Conservation (phyloP, 2,797 vertebrate genomes). For the Clarias pachynema region DNA sequence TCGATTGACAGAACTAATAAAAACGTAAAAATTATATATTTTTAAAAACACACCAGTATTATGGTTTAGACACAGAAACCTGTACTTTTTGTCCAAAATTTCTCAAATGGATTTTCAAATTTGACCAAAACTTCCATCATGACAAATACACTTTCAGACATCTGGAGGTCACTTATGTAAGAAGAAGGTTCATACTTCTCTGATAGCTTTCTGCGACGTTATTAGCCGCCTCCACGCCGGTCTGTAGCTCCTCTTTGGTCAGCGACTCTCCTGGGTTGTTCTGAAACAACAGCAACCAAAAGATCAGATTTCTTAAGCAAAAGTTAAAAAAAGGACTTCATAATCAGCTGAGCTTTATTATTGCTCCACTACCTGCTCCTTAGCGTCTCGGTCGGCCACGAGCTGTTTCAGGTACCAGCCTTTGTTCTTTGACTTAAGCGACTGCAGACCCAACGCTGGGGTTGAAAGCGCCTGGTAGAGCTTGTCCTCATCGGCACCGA, state of each 20-base stretch:
- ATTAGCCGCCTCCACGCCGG: slow-evolving; percentile 86
- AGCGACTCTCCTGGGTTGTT: slow-evolving; percentile 76
- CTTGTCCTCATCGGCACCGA: slow-evolving; percentile 69
- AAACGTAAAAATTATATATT: too few species aligned
- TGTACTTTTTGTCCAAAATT: background rate
- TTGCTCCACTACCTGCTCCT: slow-evolving; percentile 79
- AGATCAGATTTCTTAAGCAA: background rate
- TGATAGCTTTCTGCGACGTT: slow-evolving; percentile 79
- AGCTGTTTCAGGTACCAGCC: slow-evolving; percentile 96
- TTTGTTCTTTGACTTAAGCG: slow-evolving; percentile 84
- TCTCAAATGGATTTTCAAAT: background rate
- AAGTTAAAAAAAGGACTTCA: background rate
- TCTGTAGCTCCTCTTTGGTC: slow-evolving; percentile 91
- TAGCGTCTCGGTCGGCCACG: slow-evolving; percentile 79
- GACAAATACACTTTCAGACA: background rate
- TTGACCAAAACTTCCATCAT: background rate
- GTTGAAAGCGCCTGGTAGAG: slow-evolving; percentile 79
- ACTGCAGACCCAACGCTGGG: slow-evolving; percentile 80
- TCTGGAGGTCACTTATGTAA: background rate
- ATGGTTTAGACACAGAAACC: background rate
- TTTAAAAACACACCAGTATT: background rate
- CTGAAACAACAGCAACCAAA: slow-evolving; percentile 59
- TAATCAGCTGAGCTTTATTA: background rate
- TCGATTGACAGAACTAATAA: too few species aligned
- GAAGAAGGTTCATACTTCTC: slow-evolving; percentile 73